Evolutionary conservation across 2,797 vertebrate species (phyloP), one percentile per base, ranked within the genome.

Genomic region (Echeneis naucrates): DNA sequence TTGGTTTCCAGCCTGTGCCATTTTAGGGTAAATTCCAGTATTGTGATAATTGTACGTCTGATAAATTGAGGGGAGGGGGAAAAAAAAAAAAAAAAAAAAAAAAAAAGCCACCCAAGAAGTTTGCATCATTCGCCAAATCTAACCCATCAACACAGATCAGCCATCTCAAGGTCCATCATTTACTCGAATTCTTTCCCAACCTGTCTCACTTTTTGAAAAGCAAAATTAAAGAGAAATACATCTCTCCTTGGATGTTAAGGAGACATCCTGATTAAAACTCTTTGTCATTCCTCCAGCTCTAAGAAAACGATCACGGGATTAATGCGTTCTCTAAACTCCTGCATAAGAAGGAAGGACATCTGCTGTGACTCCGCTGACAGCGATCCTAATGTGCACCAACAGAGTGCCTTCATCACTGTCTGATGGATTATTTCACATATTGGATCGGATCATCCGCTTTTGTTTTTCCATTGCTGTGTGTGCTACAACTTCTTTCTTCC

Each of bases 291-390:
- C 45, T 67, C 38, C 64, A 33, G 37, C 23, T 73, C 19, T 14
- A 26, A n/a, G 55, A 66, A 67, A 75, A 63, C 3, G 37, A 83
- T 75, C 21, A 30, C 14, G 37, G 74, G 76, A 87, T 87, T 79
- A 83, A 70, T 63, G 58, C 2, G 26, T 64, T 69, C 75, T 45
- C 42, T 77, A 68, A 82, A 64, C 77, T 64, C 50, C 60, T 60
- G n/a, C 68, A 44, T 5, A 53, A 37, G 37, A 37, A 24, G 65
- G 61, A 54, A 26, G 30, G 45, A 83, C 60, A 79, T 86, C 78
- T 80, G 85, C 60, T 68, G 66, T 10, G 24, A 56, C 45, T 45
- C 47, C n/a, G 14, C 54, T 14, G 32, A 38, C 9, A 26, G 33
- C 5, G 8, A 67, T 35, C 65, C 53, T 33, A 24, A 52, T 60